A percentile compares a stretch with the other conserved stretches of the same genome.
Conservation (phyloP, 2,113 vertebrate genomes). For the Passerina amoena region DNA sequence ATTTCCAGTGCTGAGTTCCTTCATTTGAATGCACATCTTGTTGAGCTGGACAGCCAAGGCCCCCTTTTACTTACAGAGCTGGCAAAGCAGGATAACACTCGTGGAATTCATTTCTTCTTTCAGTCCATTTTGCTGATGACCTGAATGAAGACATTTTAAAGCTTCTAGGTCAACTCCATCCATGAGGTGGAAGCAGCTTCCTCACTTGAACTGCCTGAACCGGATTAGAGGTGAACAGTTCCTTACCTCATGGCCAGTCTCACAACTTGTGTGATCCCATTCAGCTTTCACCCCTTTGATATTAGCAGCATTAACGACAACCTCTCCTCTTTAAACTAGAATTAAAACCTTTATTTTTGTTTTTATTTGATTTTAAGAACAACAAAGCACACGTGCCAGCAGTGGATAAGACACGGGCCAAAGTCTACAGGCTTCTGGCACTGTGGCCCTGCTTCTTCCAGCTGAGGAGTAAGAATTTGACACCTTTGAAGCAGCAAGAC, state of each 20-base stretch:
- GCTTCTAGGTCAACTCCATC: neutral
- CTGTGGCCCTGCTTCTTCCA: conserved; percentile 72
- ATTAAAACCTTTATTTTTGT: neutral
- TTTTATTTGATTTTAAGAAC: conserved; percentile 33
- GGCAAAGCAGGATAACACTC: neutral
- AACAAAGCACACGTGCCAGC: conserved; percentile 68
- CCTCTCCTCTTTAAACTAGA: conserved; percentile 45
- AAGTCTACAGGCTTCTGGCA: conserved; percentile 79
- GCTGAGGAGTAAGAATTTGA: conserved; percentile 88
- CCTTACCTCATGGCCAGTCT: neutral
- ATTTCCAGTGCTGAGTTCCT: neutral
- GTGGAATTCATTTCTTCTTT: neutral
- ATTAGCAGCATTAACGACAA: conserved; percentile 35
- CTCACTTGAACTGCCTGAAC: neutral
- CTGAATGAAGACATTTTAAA: neutral
- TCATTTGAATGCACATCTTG: neutral
- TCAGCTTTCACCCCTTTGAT: neutral
- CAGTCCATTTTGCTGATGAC: neutral
- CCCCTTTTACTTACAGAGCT: neutral
- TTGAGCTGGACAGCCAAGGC: neutral
- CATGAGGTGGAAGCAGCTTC: neutral
- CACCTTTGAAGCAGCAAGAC: conserved; percentile 82
- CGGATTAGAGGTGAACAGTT: neutral
- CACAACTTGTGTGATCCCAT: neutral
- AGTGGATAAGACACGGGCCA: conserved; percentile 79